Evolutionary conservation across 2,888 invertebrate genomes (phyloP), one percentile per base, ranked within the genome.

Genomic region (Chalcis sispes): DNA sequence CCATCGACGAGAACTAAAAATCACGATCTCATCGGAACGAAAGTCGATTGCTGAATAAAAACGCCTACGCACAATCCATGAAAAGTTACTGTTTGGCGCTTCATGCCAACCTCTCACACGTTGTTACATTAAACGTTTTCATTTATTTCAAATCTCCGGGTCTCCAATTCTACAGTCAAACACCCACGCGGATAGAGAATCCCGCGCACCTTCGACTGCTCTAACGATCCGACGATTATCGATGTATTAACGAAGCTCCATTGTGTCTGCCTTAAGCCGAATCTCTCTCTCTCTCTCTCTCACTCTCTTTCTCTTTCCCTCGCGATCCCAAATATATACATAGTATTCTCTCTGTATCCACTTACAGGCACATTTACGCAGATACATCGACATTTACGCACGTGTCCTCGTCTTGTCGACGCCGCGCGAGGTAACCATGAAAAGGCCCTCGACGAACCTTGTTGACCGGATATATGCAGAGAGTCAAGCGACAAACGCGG

Each of bases 181-280:
- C 64, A 36, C 10, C 10, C 4, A 7, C 36, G 10, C 36, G 10
- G 36, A 36, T 36, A 4, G 36, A 36, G 36, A 36, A 7, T 36
- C 36, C 10, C 36, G 36, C 36, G 10, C 36, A 36, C 5, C 50
- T 15, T 50, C 23, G 25, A 50, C 48, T 42, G 59, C 59, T 69
- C 32, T 72, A 72, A 72, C 65, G 56, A 72, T 72, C 65, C 40
- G 15, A 0, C 56, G 58, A 72, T 65, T 72, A 72, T 20, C 65
- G 36, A 72, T 66, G 64, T 40, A 66, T 72, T 72, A 72, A 66
- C 65, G 65, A 72, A 72, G 65, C 58, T 5, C 59, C 58, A 72
- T 72, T 72, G 72, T 66, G 27, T 50, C 50, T 48, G 40, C 36
- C 46, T 64, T 42, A 32, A 48, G 27, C 64, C 29, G 23, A 10